A percentile compares a stretch with the other conserved stretches of the same genome.
These are phyloP conservation scores for Synchiropus splendidus DNA, from an alignment of 2,113 vertebrate species.

Conservation along the genomic window DNA sequence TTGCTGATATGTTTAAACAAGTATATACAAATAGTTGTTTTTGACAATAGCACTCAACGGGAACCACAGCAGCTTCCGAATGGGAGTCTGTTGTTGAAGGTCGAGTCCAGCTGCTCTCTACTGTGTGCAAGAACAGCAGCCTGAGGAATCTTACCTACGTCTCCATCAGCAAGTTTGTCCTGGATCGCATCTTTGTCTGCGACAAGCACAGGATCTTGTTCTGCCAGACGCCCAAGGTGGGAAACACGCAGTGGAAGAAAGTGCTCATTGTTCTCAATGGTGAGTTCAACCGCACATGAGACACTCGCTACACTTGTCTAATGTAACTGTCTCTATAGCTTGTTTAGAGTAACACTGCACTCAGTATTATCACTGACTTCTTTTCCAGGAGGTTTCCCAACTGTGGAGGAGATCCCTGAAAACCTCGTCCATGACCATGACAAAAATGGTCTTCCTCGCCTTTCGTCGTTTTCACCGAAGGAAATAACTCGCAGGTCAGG, in stretches of 20 bases:
- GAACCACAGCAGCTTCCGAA: slow-evolving; percentile 24
- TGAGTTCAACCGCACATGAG: slow-evolving; percentile 36
- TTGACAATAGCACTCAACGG: slow-evolving; percentile 64
- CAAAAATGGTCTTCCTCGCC: slow-evolving; percentile 88
- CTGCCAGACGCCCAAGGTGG: slow-evolving; percentile 98
- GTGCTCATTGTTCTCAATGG: slow-evolving; percentile 95
- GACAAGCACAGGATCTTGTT: slow-evolving; percentile 96
- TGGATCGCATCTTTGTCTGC: slow-evolving; percentile 95
- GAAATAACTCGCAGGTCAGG: slow-evolving; percentile 78
- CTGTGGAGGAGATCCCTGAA: slow-evolving; percentile 89
- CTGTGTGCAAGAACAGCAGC: slow-evolving; percentile 74
- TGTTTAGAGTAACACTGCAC: no score
- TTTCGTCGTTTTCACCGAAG: slow-evolving; percentile 77
- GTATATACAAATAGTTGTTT: no score
- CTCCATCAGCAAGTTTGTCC: slow-evolving; percentile 83
- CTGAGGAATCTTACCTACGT: slow-evolving; percentile 82
- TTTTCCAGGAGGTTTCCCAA: slow-evolving; percentile 76
- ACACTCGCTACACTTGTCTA: background rate
- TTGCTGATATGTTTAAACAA: no score
- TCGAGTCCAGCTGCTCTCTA: slow-evolving; percentile 73
- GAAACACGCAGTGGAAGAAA: slow-evolving; percentile 99
- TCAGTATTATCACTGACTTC: no score
- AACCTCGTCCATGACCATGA: slow-evolving; percentile 90
- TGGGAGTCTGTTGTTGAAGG: slow-evolving; percentile 68
- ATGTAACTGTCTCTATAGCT: no score